Base-by-base conservation (phyloP, 1,140 invertebrate genomes). In the Agrilus planipennis region DNA sequence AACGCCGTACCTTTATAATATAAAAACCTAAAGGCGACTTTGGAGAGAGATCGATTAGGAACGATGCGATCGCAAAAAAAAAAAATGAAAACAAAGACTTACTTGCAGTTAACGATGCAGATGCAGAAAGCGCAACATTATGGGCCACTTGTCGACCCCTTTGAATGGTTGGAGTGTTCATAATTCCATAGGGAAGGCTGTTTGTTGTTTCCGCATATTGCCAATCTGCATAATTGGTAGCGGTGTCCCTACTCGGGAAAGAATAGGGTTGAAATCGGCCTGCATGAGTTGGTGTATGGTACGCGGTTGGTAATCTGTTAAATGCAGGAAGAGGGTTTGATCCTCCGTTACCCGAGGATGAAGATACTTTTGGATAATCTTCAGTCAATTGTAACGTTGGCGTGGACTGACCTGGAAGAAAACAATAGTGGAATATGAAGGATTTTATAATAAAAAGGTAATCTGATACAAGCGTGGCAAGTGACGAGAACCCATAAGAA, bases 51-150 rank as follows among this genome's bases (percentile, higher is more conserved):
- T n/a, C n/a, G n/a, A 27, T 27, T 27, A 27, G 12, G 23, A 27
- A 27, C n/a, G n/a, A n/a, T n/a, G n/a, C n/a, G n/a, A n/a, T n/a
- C n/a, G n/a, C n/a, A n/a, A n/a, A n/a, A n/a, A 16, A 31, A 31
- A 16, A 10, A 31, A 31, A 31, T 10, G 12, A 31, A 31, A 31
- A 31, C 6, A 31, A 31, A 6, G 14, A 36, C 67, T 68, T 64
- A 70, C 67, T 65, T 55, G 67, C 67, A 54, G 65, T 57, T 27
- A 70, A 46, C 28, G 67, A 68, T 17, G 65, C 65, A 21, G 67
- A 62, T 10, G 67, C 67, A 23, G 59, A 60, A 10, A 67, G 54
- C 18, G 34, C 2, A 14, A 36, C 34, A n/a, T n/a, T n/a, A n/a
- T n/a, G n/a, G 2, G 34, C 19, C 6, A 21, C 19, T 30, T 50